phyloP scores from a whole-genome alignment of 1,140 invertebrate species.

The Uloborus diversus region DNA sequence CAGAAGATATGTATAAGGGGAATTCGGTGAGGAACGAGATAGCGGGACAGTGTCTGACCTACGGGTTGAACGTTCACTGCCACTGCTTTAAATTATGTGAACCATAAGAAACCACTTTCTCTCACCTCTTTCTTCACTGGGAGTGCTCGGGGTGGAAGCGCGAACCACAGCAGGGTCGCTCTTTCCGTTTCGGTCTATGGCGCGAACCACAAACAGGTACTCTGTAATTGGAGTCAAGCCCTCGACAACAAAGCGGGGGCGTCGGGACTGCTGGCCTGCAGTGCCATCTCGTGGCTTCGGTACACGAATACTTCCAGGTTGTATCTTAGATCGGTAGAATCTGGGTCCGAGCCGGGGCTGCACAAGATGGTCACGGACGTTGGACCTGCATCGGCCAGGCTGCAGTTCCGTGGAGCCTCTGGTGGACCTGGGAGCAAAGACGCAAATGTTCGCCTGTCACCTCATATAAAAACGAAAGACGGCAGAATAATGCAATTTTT shows the following conservation, averaged over 20 bases:
- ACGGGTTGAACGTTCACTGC: too few relatives aligned
- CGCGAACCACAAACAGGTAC: conserved; percentile 69
- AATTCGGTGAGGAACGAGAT: too few relatives aligned
- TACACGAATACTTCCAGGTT: conserved; percentile 36
- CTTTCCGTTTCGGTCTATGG: conserved; percentile 75
- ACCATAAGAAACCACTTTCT: too few relatives aligned
- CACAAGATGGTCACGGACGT: conserved; percentile 17
- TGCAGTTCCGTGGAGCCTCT: conserved; percentile 83
- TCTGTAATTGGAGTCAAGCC: conserved; percentile 53
- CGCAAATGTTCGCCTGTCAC: too few relatives aligned
- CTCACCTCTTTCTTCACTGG: conserved; percentile 46
- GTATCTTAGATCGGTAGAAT: conserved; percentile 36
- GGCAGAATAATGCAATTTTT: too few relatives aligned
- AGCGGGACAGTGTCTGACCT: too few relatives aligned
- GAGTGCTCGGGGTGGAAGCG: neutral
- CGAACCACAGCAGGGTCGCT: conserved; percentile 66
- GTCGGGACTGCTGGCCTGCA: conserved; percentile 8
- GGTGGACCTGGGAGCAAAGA: conserved; percentile 49
- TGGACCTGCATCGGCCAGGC: conserved; percentile 80
- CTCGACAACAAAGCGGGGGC: conserved; percentile 57
- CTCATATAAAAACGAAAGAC: too few relatives aligned
- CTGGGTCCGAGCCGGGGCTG: neutral
- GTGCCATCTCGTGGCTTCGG: neutral
- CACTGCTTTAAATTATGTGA: too few relatives aligned
- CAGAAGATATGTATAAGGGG: too few relatives aligned